Evolutionary conservation across 2,113 vertebrate genomes (phyloP), one percentile per base, ranked within the genome.

Genomic region (Calyptomena viridis): DNA sequence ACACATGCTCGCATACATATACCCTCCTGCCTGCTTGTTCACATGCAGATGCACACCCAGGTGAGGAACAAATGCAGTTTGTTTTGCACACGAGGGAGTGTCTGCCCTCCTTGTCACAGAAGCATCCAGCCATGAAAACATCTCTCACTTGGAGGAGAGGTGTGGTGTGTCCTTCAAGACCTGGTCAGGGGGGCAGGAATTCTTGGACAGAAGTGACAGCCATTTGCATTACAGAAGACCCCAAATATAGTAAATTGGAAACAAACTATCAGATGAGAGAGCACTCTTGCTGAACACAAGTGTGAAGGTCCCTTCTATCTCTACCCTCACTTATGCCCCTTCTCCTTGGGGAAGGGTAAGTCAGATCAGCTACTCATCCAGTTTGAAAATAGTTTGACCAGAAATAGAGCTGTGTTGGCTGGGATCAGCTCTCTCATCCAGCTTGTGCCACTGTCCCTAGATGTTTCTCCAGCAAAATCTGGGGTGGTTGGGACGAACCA

Each of bases 31-130:
- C 67, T 25, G 33, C 4, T 49, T 87, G 59, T 62, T 77, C 86
- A 35, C 79, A 78, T 18, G 71, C 42, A 94, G 84, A 87, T 56
- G 85, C 87, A 93, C 90, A 88, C 90, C 90, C 94, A 90, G 73
- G 47, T 52, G 68, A 96, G 92, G 60, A 90, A 83, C 50, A 90
- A 85, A 71, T 37, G 52, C 47, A 9, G 59, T 63, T 63, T 63
- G 60, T 40, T 63, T 63, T 30, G 60, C 37, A 40, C 39, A 40
- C 3, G 27, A 83, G 79, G 94, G 90, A 95, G 90, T 95, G 90
- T 60, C 93, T 85, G 75, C 17, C 33, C 56, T 89, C 2, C 0
- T 80, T 72, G 78, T 78, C 86, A 53, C 79, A 80, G 64, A 37
- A 69, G 58, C 77, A 86, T 56, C 89, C 89, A 93, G 83, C 83